phyloP scores from a whole-genome alignment of 2,888 invertebrate genomes.

The Carterocephalus palaemon region DNA sequence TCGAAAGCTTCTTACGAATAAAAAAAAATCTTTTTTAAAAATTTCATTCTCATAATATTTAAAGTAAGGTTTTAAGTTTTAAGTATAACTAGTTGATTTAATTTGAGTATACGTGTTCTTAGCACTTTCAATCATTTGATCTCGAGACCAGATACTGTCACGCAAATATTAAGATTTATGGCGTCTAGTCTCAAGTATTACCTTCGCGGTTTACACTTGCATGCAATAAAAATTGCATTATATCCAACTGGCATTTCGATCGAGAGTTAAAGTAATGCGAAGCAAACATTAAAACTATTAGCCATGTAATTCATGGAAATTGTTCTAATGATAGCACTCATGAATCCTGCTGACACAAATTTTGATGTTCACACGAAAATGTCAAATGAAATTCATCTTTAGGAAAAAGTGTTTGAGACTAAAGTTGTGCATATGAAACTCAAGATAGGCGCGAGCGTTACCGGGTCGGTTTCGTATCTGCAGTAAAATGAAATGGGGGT shows the following conservation, averaged over 20 bases:
- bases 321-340: slow-evolving; percentile 13
- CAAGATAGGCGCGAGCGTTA: slow-evolving; percentile 14
- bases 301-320: slow-evolving; percentile 12
- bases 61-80: not conserved
- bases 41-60: too few species aligned
- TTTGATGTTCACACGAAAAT: slow-evolving; percentile 14
- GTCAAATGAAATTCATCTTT: slow-evolving; percentile 8
- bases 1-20: too few species aligned
- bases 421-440: slow-evolving; percentile 1
- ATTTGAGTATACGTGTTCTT: too few species aligned
- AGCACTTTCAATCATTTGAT: slow-evolving; percentile 22
- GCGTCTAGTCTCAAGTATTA: slow-evolving; percentile 13
- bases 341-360: slow-evolving; percentile 12
- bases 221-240: slow-evolving; percentile 7
- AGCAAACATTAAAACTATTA: slow-evolving; percentile 19
- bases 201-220: slow-evolving; percentile 2
- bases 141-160: slow-evolving; percentile 17
- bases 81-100: too few species aligned
- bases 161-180: slow-evolving; percentile 22
- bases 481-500: slow-evolving; percentile 25
- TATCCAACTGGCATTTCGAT: slow-evolving; percentile 6
- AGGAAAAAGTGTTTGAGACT: not conserved
- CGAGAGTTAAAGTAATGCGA: slow-evolving; percentile 1
- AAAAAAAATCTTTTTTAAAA: too few species aligned
- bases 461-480: slow-evolving; percentile 3